phyloP scores from a whole-genome alignment of 2,888 invertebrate species.

The Amphiduros pacificus region DNA sequence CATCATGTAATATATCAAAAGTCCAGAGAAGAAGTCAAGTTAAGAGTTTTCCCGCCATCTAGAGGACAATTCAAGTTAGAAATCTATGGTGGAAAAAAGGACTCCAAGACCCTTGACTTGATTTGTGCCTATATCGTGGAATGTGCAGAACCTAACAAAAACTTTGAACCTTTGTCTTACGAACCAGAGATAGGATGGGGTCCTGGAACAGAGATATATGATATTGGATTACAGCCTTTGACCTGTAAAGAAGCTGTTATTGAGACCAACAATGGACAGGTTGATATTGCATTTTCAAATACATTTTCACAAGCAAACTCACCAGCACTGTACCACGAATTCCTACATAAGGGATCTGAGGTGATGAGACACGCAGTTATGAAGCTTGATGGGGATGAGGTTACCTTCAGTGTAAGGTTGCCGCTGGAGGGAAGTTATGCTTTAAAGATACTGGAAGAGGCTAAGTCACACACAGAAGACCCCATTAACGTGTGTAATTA shows the following conservation, averaged over 20 bases:
- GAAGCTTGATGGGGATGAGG: constrained; percentile 42
- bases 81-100: background rate
- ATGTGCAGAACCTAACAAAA: background rate
- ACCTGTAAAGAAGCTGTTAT: constrained; percentile 48
- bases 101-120: background rate
- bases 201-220: constrained; percentile 38
- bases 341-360: too few species aligned
- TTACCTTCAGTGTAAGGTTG: constrained; percentile 43
- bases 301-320: too few species aligned
- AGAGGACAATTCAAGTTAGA: background rate
- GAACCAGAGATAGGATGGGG: background rate
- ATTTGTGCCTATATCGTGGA: background rate
- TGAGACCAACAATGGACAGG: constrained; percentile 45
- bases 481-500: constrained; percentile 55
- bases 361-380: constrained; percentile 47
- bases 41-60: background rate
- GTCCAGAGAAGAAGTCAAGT: background rate
- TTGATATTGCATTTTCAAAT: constrained; percentile 45
- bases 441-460: constrained; percentile 51
- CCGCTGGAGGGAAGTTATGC: constrained; percentile 52
- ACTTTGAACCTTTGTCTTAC: background rate
- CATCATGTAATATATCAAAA: background rate
- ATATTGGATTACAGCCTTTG: constrained; percentile 44
- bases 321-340: too few species aligned
- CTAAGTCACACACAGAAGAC: constrained; percentile 40